Percentiles rank a stretch among this genome's conserved stretches.
These are phyloP conservation scores for Chirona hameri DNA, from an alignment of 2,888 invertebrate species.

Conservation along the genomic window DNA sequence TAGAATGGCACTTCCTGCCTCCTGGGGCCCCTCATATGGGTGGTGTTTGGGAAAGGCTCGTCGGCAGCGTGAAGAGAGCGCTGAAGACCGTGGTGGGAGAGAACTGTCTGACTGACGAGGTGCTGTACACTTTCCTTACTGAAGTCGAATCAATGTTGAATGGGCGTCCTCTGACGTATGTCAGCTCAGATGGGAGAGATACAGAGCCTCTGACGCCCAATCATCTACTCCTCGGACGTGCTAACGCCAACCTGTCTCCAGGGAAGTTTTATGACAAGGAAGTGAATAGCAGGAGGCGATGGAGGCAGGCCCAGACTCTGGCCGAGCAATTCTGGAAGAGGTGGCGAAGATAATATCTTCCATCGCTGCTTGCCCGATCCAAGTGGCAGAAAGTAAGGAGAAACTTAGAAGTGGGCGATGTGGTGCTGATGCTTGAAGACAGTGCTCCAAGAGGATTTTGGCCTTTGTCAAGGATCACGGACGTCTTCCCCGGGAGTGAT, in stretches of 20 bases:
- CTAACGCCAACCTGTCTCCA: background rate
- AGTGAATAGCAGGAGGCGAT: too few species aligned
- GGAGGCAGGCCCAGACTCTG: too few species aligned
- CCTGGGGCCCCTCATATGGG: background rate
- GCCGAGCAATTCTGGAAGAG: too few species aligned
- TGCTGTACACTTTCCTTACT: background rate
- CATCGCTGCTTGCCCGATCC: too few species aligned
- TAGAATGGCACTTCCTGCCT: background rate
- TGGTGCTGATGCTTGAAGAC: too few species aligned
- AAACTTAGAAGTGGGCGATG: too few species aligned
- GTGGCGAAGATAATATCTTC: too few species aligned
- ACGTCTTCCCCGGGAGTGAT: too few species aligned
- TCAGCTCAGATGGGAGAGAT: background rate
- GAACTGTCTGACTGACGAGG: background rate
- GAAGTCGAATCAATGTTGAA: background rate
- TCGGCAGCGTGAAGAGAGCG: background rate
- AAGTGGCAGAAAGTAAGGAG: too few species aligned
- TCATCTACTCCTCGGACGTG: background rate
- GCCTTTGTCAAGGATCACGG: too few species aligned
- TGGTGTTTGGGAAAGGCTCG: background rate
- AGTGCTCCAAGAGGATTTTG: too few species aligned
- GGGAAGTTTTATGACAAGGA: too few species aligned
- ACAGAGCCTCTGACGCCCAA: background rate
- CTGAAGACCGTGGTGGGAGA: background rate
- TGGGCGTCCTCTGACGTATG: background rate